phyloP scores from a whole-genome alignment of 2,797 vertebrate species.

The Coendou prehensilis region DNA sequence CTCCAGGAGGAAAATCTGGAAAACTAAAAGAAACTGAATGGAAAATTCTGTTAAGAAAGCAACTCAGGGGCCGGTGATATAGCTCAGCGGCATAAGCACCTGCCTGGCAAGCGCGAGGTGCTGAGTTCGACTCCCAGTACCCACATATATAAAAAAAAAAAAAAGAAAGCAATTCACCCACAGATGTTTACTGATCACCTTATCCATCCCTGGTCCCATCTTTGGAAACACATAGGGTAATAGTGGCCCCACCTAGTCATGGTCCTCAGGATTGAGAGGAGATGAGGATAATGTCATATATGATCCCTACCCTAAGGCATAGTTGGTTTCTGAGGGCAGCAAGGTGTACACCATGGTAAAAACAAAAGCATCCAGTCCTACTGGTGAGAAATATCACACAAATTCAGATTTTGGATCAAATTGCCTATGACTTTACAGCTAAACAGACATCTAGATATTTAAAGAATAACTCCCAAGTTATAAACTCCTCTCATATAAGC shows the following conservation, averaged over 20 bases:
- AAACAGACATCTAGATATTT: neutral
- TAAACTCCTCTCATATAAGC: neutral
- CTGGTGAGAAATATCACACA: neutral
- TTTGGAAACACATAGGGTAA: fast-evolving
- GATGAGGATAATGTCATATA: neutral
- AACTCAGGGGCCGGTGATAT: neutral
- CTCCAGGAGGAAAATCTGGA: neutral
- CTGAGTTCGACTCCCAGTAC: no score
- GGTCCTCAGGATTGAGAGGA: neutral
- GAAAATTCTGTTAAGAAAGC: neutral
- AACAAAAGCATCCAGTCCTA: neutral
- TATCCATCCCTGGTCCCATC: neutral
- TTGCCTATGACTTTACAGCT: neutral
- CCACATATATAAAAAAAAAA: no score
- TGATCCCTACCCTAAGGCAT: neutral
- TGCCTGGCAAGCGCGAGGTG: no score
- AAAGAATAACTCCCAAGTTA: neutral
- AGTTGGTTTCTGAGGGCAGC: neutral
- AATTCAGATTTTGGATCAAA: neutral
- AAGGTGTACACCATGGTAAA: fast-evolving
- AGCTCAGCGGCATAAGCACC: no score
- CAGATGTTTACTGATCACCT: neutral
- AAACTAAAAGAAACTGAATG: neutral
- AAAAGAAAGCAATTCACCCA: neutral
- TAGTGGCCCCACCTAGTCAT: neutral